phyloP scores from a whole-genome alignment of 2,113 vertebrate genomes.

The Tetrax tetrax region DNA sequence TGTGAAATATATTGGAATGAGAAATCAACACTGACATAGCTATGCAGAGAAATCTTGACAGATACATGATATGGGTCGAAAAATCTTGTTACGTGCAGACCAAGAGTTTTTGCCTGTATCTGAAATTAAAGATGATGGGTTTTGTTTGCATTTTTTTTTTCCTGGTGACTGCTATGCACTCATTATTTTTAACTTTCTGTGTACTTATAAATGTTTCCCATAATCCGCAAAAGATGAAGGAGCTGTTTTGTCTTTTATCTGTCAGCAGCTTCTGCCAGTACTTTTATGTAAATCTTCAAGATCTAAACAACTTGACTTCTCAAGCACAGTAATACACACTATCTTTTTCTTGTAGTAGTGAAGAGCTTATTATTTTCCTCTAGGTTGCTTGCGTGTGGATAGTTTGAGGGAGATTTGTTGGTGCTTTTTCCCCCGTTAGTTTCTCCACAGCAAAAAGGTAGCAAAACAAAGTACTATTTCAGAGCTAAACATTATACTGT shows the following conservation, averaged over 20 bases:
- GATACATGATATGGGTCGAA: not conserved
- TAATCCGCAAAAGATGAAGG: slow-evolving; percentile 36
- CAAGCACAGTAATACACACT: not conserved
- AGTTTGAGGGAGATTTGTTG: not conserved
- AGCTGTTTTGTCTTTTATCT: slow-evolving; percentile 40
- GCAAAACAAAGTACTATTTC: not conserved
- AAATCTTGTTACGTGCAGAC: not conserved
- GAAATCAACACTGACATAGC: not conserved
- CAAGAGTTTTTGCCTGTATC: not conserved
- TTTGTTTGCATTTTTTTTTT: not conserved
- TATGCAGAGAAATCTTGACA: not conserved
- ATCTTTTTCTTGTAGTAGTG: not conserved
- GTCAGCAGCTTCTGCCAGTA: slow-evolving; percentile 26
- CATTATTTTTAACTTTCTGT: slow-evolving; percentile 32
- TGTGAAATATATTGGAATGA: not conserved
- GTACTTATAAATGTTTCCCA: slow-evolving; percentile 12
- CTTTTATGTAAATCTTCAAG: slow-evolving; percentile 40
- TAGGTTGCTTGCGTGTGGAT: not conserved
- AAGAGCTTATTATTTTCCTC: slow-evolving; percentile 16
- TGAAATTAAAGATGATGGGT: not conserved
- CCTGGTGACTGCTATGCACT: not conserved
- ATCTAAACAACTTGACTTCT: slow-evolving; percentile 43
- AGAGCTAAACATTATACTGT: not conserved
- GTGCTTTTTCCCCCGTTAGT: not conserved
- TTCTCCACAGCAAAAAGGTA: not conserved